Conservation (phyloP, 2,113 vertebrate species). For the Numenius arquata region DNA sequence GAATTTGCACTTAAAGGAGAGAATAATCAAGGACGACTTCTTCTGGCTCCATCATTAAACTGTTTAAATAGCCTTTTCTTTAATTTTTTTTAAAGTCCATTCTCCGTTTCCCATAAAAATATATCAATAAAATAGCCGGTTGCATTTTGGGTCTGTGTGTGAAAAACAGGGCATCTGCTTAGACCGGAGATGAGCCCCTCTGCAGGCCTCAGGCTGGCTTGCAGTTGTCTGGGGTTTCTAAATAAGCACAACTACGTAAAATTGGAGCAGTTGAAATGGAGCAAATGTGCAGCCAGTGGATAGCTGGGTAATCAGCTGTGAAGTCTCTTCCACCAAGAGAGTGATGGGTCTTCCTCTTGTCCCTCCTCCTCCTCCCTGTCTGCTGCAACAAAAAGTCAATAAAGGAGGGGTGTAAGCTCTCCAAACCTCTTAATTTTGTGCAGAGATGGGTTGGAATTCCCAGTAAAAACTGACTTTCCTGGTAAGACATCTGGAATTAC, state of each 20-base stretch:
- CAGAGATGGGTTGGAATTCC: neutral
- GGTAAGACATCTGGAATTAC: neutral
- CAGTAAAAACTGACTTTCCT: neutral
- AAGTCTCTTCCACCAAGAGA: neutral
- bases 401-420: neutral
- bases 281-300: neutral
- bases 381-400: neutral
- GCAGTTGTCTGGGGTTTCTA: constrained; percentile 15
- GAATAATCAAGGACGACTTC: constrained; percentile 6
- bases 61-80: neutral
- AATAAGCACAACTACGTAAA: neutral
- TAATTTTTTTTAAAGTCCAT: neutral
- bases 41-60: neutral
- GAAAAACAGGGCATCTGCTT: neutral
- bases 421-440: neutral
- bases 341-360: neutral
- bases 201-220: neutral
- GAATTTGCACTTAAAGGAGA: constrained; percentile 28
- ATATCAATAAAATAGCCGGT: neutral
- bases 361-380: neutral
- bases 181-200: neutral
- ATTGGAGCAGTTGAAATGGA: constrained; percentile 20
- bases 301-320: neutral
- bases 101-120: neutral
- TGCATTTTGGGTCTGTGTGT: neutral